Evolutionary conservation across 2,113 vertebrate genomes (phyloP).

Genomic region (Pampusana beccarii): DNA sequence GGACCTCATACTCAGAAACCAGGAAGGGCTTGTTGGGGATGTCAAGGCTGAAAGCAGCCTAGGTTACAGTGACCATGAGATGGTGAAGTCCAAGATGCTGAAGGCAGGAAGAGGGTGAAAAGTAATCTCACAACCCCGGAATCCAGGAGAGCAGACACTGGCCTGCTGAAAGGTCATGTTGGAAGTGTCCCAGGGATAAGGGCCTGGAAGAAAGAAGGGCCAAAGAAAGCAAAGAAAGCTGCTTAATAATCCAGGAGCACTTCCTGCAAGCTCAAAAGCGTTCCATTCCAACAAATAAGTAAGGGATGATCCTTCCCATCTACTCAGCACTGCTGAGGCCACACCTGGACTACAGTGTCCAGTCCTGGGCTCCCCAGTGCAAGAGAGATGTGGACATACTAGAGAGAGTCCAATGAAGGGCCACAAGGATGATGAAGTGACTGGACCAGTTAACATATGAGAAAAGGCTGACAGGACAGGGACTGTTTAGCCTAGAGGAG

Average conservation of each 20-base stretch:
- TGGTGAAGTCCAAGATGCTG: not conserved
- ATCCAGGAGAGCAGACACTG: not conserved
- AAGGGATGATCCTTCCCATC: not conserved
- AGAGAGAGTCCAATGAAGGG: not conserved
- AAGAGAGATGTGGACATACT: not conserved
- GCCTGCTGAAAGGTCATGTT: not conserved
- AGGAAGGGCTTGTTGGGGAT: not conserved
- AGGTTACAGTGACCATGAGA: not conserved
- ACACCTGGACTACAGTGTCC: not conserved
- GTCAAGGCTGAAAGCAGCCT: not conserved
- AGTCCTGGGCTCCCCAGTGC: not conserved
- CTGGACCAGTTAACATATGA: not conserved
- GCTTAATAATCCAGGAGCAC: not conserved
- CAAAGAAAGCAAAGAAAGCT: not conserved
- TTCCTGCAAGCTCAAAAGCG: not conserved
- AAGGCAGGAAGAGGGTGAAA: not conserved
- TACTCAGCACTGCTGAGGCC: not conserved
- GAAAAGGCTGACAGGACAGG: fast-evolving
- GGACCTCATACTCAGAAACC: not conserved
- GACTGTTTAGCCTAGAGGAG: not conserved
- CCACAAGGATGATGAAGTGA: not conserved
- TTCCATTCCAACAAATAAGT: not conserved
- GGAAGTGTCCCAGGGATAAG: not conserved
- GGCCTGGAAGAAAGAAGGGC: fast-evolving
- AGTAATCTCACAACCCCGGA: not conserved